A percentile compares a stretch with the other conserved stretches of the same genome.
Evolutionary conservation across 2,797 vertebrate species (phyloP).

Genomic region (Rallus crepitans): DNA sequence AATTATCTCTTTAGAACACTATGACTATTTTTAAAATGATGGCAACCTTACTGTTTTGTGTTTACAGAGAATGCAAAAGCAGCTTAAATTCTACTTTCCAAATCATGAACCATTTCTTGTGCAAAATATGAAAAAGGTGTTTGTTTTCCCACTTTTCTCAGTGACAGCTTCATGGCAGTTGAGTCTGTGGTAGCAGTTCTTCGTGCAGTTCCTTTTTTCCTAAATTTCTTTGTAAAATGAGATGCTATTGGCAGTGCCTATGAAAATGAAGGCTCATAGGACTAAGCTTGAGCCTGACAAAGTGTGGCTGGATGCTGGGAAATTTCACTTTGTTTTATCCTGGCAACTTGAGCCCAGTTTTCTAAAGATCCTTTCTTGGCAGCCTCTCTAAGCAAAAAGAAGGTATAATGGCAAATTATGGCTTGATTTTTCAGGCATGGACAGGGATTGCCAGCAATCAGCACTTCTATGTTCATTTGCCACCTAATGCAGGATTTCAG

Average conservation of each 20-base stretch:
- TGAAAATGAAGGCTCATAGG: background rate
- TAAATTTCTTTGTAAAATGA: slow-evolving; percentile 5
- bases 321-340: background rate
- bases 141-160: background rate
- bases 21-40: background rate
- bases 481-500: background rate
- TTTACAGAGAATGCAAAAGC: background rate
- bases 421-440: background rate
- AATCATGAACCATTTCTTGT: background rate
- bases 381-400: background rate
- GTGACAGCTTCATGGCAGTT: background rate
- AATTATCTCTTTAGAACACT: background rate
- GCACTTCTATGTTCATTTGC: background rate
- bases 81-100: background rate
- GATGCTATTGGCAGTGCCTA: background rate
- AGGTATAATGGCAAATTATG: background rate
- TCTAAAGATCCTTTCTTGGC: background rate
- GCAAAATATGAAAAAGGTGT: background rate
- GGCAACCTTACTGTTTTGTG: background rate
- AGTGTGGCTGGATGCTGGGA: background rate
- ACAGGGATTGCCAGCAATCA: background rate
- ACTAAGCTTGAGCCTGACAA: background rate
- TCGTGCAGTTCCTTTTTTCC: background rate
- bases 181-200: background rate
- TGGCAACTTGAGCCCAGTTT: background rate